These are phyloP conservation scores for Phataginus tetradactyla DNA, from an alignment of 2,797 vertebrate species.

Conservation along the genomic window DNA sequence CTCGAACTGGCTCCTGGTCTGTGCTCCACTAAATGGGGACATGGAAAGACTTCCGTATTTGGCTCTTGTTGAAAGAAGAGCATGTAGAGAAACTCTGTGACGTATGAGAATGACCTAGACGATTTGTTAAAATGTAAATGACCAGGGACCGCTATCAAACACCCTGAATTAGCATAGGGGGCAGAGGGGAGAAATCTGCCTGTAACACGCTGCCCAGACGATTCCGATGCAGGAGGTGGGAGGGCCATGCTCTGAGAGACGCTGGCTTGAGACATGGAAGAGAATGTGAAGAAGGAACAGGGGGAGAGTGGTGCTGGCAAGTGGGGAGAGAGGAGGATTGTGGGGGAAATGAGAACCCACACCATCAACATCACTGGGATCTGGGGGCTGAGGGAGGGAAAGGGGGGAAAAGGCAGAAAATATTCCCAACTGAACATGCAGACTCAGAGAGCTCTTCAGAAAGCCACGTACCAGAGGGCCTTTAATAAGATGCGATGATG, in stretches of 20 bases:
- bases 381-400: not conserved
- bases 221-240: not conserved
- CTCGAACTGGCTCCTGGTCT: not conserved
- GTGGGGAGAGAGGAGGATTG: not conserved
- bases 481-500: not conserved
- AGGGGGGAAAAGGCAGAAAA: not conserved
- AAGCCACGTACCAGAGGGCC: not conserved
- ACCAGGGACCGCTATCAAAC: not conserved
- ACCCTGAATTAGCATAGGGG: not conserved
- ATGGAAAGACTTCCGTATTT: not conserved
- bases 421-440: not conserved
- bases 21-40: not conserved
- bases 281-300: not conserved
- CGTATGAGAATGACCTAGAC: not conserved
- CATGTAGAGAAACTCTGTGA: not conserved
- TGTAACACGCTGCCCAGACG: not conserved
- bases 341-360: not conserved
- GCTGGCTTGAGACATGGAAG: too few species aligned
- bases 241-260: not conserved
- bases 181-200: not conserved
- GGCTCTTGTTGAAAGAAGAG: not conserved
- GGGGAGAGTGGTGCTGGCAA: not conserved
- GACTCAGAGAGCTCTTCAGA: not conserved
- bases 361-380: not conserved
- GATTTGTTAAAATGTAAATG: not conserved